Evolutionary conservation across 2,797 vertebrate genomes (phyloP).

Genomic region (Crocidura indochinensis): DNA sequence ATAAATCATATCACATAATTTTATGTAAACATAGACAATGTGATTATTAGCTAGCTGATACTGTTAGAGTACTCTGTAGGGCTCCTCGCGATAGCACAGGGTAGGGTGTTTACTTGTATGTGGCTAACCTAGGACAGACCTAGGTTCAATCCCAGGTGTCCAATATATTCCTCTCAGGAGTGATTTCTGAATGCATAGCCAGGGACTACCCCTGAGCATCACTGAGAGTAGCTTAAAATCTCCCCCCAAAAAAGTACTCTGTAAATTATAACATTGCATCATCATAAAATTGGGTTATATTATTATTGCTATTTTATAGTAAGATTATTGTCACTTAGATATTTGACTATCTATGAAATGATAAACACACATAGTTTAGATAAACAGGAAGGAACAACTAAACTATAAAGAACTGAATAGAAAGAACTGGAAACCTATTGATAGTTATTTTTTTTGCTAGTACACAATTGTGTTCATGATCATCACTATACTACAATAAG

Average conservation of each 20-base stretch:
- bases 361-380: not conserved
- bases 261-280: not conserved
- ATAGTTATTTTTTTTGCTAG: not conserved
- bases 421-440: not conserved
- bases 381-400: not conserved
- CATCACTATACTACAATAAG: not conserved
- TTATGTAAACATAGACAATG: not conserved
- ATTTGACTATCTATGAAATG: not conserved
- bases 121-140: too few species aligned
- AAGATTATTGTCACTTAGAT: not conserved
- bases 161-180: too few species aligned
- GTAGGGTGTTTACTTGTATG: too few species aligned
- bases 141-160: too few species aligned
- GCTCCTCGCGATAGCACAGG: too few species aligned
- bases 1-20: not conserved
- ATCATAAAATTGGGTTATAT: not conserved
- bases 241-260: conserved; percentile 8
- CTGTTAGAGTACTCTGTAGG: not conserved
- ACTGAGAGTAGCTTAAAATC: too few species aligned
- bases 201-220: too few species aligned
- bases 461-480: not conserved
- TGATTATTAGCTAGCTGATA: not conserved
- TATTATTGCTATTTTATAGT: conserved; percentile 38
- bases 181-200: too few species aligned
- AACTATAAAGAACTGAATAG: not conserved